Conservation (phyloP, 2,888 invertebrate species). For the Mimachlamys varia region DNA sequence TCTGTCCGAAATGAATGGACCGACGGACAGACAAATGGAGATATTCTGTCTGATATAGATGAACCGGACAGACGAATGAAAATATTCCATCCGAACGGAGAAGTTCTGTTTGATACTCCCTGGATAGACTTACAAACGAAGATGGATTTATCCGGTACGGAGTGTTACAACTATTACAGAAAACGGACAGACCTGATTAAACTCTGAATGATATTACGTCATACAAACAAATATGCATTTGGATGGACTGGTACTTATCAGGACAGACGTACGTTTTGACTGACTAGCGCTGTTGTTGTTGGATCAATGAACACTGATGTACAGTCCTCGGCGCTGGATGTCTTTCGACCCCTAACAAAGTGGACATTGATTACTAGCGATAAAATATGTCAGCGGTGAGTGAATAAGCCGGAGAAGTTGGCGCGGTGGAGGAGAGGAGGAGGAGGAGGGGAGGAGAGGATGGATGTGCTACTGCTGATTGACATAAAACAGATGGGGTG, state of each 20-base stretch:
- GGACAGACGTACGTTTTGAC: background rate
- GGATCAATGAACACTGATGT: background rate
- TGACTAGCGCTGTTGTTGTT: background rate
- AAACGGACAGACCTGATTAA: too few species aligned
- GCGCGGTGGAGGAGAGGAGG: background rate
- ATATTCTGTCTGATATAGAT: too few species aligned
- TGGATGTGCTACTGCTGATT: conserved; percentile 5
- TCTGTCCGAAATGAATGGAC: too few species aligned
- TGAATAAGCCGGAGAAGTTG: background rate
- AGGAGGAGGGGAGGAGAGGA: background rate
- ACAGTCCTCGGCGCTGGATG: background rate
- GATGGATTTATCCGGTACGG: too few species aligned
- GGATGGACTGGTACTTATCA: background rate
- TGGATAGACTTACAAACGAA: too few species aligned
- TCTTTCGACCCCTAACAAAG: conserved; percentile 28
- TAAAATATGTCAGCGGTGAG: conserved; percentile 2
- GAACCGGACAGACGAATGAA: too few species aligned
- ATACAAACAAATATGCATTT: too few species aligned
- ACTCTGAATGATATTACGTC: too few species aligned
- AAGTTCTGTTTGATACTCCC: too few species aligned
- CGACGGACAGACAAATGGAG: too few species aligned
- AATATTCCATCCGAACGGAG: too few species aligned
- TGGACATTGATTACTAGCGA: background rate
- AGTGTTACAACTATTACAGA: too few species aligned
- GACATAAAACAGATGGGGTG: conserved; percentile 40